Percentiles rank a stretch among this genome's conserved stretches.
These are phyloP conservation scores for Willowsia nigromaculata DNA, from an alignment of 2,888 invertebrate genomes.

Conservation along the genomic window DNA sequence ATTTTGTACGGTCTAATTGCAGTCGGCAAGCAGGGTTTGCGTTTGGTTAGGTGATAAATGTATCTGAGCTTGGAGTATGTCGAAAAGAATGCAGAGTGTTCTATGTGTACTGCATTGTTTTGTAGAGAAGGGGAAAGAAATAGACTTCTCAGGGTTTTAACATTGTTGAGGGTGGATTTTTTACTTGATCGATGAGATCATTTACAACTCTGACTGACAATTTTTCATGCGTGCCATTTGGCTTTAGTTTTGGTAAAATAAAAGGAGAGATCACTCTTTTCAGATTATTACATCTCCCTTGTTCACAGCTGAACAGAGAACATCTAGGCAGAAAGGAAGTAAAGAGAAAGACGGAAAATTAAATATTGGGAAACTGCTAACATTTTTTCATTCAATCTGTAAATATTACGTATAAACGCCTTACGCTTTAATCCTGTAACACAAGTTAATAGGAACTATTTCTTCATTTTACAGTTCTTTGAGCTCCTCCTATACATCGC, in stretches of 20 bases:
- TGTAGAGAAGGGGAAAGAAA: slow-evolving; percentile 20
- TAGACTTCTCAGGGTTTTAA: slow-evolving; percentile 12
- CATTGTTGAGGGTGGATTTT: slow-evolving; percentile 64
- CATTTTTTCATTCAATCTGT: slow-evolving; percentile 51
- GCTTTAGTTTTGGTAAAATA: slow-evolving; percentile 48
- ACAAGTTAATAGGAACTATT: too few species aligned
- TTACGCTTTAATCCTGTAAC: background rate
- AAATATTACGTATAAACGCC: slow-evolving; percentile 4
- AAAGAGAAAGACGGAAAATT: slow-evolving; percentile 56
- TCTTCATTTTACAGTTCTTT: too few species aligned
- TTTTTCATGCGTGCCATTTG: slow-evolving; percentile 65
- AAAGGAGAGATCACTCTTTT: slow-evolving; percentile 38
- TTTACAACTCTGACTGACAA: slow-evolving; percentile 67
- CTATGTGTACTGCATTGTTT: background rate
- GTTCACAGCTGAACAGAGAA: background rate
- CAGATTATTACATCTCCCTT: background rate
- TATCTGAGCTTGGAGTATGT: background rate
- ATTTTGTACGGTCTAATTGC: slow-evolving; percentile 63
- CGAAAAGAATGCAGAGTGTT: background rate
- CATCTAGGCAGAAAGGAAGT: background rate
- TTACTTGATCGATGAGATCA: slow-evolving; percentile 68
- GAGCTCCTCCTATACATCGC: too few species aligned
- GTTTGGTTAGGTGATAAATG: slow-evolving; percentile 55
- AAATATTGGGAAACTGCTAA: slow-evolving; percentile 52
- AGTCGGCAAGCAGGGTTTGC: slow-evolving; percentile 25